Conservation (phyloP, 2,888 invertebrate genomes). For the Folsomia candida region DNA sequence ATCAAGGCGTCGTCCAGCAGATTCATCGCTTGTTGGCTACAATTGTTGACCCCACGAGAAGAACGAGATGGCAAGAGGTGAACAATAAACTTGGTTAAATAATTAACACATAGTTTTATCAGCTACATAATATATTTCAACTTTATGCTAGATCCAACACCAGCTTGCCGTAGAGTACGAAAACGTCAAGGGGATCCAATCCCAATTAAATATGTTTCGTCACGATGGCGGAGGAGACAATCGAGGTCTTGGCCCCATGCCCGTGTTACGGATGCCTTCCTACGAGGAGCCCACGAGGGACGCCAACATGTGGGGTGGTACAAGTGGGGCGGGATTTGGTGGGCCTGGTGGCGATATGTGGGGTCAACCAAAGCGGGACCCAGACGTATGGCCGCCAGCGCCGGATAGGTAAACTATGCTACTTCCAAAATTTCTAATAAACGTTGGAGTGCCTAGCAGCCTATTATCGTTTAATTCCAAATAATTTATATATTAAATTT, state of each 20-base stretch:
- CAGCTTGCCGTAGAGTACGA: conserved; percentile 87
- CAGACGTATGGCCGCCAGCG: conserved; percentile 60
- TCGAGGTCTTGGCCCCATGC: conserved; percentile 43
- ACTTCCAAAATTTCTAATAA: too few relatives aligned
- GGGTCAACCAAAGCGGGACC: conserved; percentile 60
- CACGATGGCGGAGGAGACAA: conserved; percentile 61
- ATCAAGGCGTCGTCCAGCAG: conserved; percentile 88
- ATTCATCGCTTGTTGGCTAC: conserved; percentile 78
- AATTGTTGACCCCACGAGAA: conserved; percentile 72
- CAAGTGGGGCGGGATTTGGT: too few relatives aligned
- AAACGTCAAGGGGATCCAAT: conserved; percentile 78
- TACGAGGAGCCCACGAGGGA: conserved; percentile 69
- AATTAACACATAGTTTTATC: too few relatives aligned
- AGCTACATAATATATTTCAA: too few relatives aligned
- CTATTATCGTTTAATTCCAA: not conserved
- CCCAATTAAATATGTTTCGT: conserved; percentile 73
- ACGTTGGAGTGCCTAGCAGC: not conserved
- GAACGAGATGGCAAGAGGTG: conserved; percentile 87
- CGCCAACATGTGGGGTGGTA: conserved; percentile 67
- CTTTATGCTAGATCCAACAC: conserved; percentile 69
- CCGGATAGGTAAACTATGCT: conserved; percentile 61
- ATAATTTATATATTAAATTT: conserved; percentile 11
- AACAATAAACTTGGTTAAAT: conserved; percentile 52
- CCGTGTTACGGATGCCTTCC: conserved; percentile 51
- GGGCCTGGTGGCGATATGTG: conserved; percentile 67